Percentiles rank a stretch among this genome's conserved stretches.
Conservation (phyloP, 2,888 invertebrate species). For the Onchidella celtica region DNA sequence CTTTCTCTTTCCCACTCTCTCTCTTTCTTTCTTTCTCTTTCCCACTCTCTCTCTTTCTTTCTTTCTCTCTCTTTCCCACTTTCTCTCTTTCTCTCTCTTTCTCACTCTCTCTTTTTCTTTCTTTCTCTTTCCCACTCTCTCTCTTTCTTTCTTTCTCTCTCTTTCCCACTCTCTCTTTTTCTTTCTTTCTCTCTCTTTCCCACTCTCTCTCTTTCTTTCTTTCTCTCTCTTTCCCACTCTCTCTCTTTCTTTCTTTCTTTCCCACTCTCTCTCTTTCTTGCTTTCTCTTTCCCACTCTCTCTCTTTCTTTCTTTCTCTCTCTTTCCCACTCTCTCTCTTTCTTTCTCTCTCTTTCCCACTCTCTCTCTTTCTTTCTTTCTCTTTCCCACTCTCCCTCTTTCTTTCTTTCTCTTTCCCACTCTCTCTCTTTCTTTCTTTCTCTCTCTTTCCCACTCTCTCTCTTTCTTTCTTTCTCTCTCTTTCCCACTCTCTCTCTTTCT, state of each 20-base stretch:
- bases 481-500: slow-evolving; percentile 5
- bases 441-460: slow-evolving; percentile 21
- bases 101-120: background rate
- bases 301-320: background rate
- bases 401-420: slow-evolving; percentile 19
- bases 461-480: slow-evolving; percentile 24
- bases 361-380: slow-evolving; percentile 19
- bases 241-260: slow-evolving; percentile 27
- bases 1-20: slow-evolving; percentile 17
- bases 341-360: slow-evolving; percentile 2
- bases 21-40: slow-evolving; percentile 7
- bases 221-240: slow-evolving; percentile 26
- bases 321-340: background rate
- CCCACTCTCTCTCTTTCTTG: background rate
- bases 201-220: slow-evolving; percentile 34
- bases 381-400: slow-evolving; percentile 4
- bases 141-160: slow-evolving; percentile 30
- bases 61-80: background rate
- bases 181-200: slow-evolving; percentile 31
- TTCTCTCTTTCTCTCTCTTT: background rate
- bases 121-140: background rate
- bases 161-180: slow-evolving; percentile 25
- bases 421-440: slow-evolving; percentile 24
- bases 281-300: background rate
- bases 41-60: background rate